Conservation (phyloP, 2,888 invertebrate species). For the Tolmerus cingulatus region DNA sequence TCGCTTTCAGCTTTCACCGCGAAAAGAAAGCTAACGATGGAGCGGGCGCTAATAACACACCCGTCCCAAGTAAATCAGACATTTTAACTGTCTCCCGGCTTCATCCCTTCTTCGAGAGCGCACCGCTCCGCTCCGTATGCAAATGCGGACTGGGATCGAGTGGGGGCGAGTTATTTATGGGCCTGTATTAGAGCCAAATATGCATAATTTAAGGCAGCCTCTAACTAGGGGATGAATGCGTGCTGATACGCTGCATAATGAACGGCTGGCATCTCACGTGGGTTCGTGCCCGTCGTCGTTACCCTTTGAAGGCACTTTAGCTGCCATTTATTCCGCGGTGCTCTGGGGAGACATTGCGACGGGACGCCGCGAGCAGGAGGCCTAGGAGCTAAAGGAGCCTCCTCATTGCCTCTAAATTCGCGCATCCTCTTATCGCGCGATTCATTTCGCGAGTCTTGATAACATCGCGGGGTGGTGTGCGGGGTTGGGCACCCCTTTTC, state of each 20-base stretch:
- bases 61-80: neutral
- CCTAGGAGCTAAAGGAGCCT: constrained; percentile 15
- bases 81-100: neutral
- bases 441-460: constrained; percentile 24
- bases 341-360: constrained; percentile 9
- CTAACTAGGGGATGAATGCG: constrained; percentile 29
- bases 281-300: neutral
- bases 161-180: constrained; percentile 41
- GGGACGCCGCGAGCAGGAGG: neutral
- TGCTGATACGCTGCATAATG: constrained; percentile 33
- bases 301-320: constrained; percentile 33
- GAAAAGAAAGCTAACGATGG: neutral
- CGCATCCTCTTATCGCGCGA: constrained; percentile 38
- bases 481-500: constrained; percentile 41
- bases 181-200: constrained; percentile 41
- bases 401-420: constrained; percentile 40
- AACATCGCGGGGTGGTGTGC: neutral
- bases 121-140: neutral
- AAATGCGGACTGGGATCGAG: neutral
- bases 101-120: neutral
- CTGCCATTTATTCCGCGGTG: neutral
- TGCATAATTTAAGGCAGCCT: constrained; percentile 41
- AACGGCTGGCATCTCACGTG: constrained; percentile 5
- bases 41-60: neutral
- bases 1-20: neutral